These are phyloP conservation scores for Agapostemon virescens DNA, from an alignment of 2,888 invertebrate species.

Conservation along the genomic window DNA sequence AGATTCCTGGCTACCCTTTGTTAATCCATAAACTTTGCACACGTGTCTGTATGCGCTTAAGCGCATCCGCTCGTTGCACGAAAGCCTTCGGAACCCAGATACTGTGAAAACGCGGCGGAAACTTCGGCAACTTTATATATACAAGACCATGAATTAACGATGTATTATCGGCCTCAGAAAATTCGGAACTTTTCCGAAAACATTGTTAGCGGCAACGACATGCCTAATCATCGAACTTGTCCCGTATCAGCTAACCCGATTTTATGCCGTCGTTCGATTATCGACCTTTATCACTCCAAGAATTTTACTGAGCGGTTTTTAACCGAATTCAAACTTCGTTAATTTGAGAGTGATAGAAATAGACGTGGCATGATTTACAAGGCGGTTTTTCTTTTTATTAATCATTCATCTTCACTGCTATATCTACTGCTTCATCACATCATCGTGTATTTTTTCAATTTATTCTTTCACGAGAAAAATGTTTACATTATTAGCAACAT, in stretches of 20 bases:
- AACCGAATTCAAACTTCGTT: too few species aligned
- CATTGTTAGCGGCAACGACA: background rate
- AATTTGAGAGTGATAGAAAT: too few species aligned
- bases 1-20: background rate
- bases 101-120: constrained; percentile 2
- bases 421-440: too few species aligned
- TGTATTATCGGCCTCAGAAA: background rate
- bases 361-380: too few species aligned
- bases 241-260: background rate
- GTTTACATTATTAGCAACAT: too few species aligned
- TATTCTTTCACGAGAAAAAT: too few species aligned
- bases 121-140: background rate
- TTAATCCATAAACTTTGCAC: background rate
- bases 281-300: too few species aligned
- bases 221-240: background rate
- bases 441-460: too few species aligned
- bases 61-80: background rate
- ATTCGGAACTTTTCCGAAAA: background rate
- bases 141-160: background rate
- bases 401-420: too few species aligned
- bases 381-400: too few species aligned
- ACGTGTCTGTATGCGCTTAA: background rate
- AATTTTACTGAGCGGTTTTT: too few species aligned
- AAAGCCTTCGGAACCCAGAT: background rate
- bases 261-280: background rate